phyloP scores from a whole-genome alignment of 2,113 vertebrate species.

The Petroica traversi region DNA sequence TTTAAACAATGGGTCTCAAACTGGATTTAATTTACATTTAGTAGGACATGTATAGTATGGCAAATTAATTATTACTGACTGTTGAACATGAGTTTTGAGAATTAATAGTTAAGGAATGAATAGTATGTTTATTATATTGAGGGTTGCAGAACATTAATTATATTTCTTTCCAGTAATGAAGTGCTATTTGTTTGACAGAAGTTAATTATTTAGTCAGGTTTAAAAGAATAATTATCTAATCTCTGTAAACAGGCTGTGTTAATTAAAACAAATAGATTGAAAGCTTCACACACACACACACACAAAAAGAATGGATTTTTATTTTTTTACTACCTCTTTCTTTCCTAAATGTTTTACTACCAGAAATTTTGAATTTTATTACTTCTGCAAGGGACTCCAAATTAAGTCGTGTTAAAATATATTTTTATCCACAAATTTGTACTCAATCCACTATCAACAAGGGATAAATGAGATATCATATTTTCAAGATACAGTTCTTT shows the following conservation, averaged over 20 bases:
- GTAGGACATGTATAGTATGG: slow-evolving; percentile 18
- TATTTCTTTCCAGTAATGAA: slow-evolving; percentile 24
- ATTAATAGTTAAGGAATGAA: slow-evolving; percentile 19
- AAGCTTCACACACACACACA: neutral
- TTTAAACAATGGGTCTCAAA: slow-evolving; percentile 23
- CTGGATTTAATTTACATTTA: slow-evolving; percentile 58
- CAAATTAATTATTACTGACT: slow-evolving; percentile 40
- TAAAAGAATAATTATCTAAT: slow-evolving; percentile 19
- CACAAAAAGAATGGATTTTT: neutral
- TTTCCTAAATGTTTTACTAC: neutral
- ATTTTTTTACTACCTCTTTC: neutral
- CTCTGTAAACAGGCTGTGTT: neutral
- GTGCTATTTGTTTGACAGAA: slow-evolving; percentile 9
- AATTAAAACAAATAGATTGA: neutral
- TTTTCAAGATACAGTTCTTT: neutral
- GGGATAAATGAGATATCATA: neutral
- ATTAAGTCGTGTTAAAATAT: neutral
- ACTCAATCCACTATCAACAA: neutral
- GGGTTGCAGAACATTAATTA: neutral
- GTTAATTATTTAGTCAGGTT: slow-evolving; percentile 7
- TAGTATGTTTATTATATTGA: neutral
- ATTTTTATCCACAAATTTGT: neutral
- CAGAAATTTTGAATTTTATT: neutral
- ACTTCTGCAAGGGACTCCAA: neutral
- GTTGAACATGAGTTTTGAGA: neutral